phyloP scores from a whole-genome alignment of 2,113 vertebrate genomes.

The Archocentrus centrarchus region DNA sequence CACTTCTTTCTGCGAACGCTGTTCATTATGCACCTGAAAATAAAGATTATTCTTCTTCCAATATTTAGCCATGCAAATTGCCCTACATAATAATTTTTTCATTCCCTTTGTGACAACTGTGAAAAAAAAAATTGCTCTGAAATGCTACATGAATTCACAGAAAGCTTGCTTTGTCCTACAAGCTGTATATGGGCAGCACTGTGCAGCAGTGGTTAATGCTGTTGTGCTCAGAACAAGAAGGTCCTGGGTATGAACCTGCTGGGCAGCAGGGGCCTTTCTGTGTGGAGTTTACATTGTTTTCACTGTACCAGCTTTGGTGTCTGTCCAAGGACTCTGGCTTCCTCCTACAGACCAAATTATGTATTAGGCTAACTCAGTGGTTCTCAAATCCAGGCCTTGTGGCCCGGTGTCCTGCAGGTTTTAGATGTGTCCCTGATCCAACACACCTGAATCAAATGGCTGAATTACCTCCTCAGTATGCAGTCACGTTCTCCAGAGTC shows the following conservation, averaged over 20 bases:
- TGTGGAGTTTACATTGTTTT: not conserved
- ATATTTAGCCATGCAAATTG: not conserved
- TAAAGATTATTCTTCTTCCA: not conserved
- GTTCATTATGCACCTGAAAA: not conserved
- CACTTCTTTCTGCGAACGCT: not conserved
- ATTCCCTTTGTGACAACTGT: not conserved
- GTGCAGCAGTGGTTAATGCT: not conserved
- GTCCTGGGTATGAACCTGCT: not conserved
- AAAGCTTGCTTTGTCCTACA: not conserved
- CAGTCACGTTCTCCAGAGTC: too few species aligned
- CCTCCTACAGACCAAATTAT: not conserved
- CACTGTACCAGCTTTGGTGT: not conserved
- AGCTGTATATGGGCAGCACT: not conserved
- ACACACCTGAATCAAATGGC: too few species aligned
- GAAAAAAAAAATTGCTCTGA: not conserved
- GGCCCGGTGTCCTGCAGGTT: too few species aligned
- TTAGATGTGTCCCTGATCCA: too few species aligned
- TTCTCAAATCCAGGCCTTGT: too few species aligned
- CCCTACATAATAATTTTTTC: not conserved
- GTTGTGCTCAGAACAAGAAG: not conserved
- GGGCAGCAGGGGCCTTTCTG: not conserved
- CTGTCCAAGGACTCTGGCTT: not conserved
- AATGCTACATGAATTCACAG: not conserved
- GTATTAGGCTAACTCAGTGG: not conserved
- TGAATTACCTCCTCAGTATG: too few species aligned